Evolutionary conservation across 1,140 invertebrate species (phyloP).

Genomic region (Globodera ellingtonae): DNA sequence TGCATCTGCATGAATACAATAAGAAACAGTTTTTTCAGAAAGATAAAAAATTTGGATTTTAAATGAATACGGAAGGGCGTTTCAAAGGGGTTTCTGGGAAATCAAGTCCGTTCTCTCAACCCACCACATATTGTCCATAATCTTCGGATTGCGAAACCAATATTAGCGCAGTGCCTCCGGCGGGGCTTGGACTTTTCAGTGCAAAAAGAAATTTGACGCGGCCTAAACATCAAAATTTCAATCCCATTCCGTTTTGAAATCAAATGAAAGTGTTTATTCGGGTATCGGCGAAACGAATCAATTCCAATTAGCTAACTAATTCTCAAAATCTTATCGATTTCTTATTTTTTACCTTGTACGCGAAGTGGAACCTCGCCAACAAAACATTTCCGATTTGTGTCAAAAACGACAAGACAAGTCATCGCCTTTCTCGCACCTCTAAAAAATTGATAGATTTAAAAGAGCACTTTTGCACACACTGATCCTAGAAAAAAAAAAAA

Average conservation of each 20-base stretch:
- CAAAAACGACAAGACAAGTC: conserved; percentile 59
- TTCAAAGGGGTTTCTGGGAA: neutral
- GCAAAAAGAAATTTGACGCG: conserved; percentile 61
- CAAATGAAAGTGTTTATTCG: too few species aligned
- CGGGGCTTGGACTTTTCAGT: conserved; percentile 48
- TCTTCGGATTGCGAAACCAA: conserved; percentile 58
- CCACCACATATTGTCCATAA: conserved; percentile 56
- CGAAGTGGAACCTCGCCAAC: conserved; percentile 58
- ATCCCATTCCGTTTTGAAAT: neutral
- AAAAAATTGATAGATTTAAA: conserved; percentile 29
- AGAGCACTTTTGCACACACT: neutral
- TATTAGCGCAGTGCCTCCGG: conserved; percentile 57
- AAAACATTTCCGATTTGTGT: conserved; percentile 60
- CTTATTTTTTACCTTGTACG: conserved; percentile 46
- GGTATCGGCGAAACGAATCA: too few species aligned
- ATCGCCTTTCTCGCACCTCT: conserved; percentile 58
- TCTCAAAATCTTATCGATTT: too few species aligned
- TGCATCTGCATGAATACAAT: conserved; percentile 44
- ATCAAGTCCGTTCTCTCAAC: conserved; percentile 2
- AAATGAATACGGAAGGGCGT: too few species aligned
- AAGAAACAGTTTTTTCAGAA: too few species aligned
- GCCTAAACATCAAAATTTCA: conserved; percentile 41
- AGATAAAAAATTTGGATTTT: too few species aligned
- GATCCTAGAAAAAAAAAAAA: conserved; percentile 12
- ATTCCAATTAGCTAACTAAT: too few species aligned